These are phyloP conservation scores for Neosalanx taihuensis DNA, from an alignment of 2,797 vertebrate genomes.

Conservation along the genomic window DNA sequence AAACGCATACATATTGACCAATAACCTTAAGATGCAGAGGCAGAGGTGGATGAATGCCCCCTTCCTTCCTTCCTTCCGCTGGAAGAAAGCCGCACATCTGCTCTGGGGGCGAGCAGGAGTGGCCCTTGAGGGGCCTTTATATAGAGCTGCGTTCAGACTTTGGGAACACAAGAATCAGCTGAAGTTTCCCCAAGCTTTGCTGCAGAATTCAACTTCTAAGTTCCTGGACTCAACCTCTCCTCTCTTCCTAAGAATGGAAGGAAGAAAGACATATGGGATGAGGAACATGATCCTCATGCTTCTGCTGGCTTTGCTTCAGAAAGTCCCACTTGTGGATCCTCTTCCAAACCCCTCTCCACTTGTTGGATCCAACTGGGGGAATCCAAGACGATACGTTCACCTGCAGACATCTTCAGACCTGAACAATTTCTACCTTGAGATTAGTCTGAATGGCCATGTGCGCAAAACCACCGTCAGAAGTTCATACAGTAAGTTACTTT, in stretches of 20 bases:
- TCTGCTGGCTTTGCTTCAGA: constrained; percentile 65
- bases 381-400: constrained; percentile 80
- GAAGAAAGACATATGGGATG: constrained; percentile 42
- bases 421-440: constrained; percentile 91
- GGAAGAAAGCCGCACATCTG: constrained; percentile 67
- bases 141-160: constrained; percentile 66
- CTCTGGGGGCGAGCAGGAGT: constrained; percentile 79
- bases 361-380: constrained; percentile 83
- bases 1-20: constrained; percentile 46
- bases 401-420: constrained; percentile 86
- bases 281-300: constrained; percentile 64
- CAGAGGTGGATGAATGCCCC: constrained; percentile 64
- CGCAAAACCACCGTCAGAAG: constrained; percentile 82
- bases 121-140: constrained; percentile 72
- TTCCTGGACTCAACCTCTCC: not conserved
- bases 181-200: constrained; percentile 42
- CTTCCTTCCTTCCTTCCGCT: constrained; percentile 64
- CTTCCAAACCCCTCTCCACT: constrained; percentile 84
- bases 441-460: constrained; percentile 81
- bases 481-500: constrained; percentile 85
- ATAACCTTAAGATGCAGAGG: constrained; percentile 63
- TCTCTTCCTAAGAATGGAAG: constrained; percentile 51
- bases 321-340: constrained; percentile 54
- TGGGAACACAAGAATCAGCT: constrained; percentile 61
- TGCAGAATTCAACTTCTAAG: constrained; percentile 24